Evolutionary conservation across 2,113 vertebrate genomes (phyloP).

Genomic region (Dromiciops gliroides): DNA sequence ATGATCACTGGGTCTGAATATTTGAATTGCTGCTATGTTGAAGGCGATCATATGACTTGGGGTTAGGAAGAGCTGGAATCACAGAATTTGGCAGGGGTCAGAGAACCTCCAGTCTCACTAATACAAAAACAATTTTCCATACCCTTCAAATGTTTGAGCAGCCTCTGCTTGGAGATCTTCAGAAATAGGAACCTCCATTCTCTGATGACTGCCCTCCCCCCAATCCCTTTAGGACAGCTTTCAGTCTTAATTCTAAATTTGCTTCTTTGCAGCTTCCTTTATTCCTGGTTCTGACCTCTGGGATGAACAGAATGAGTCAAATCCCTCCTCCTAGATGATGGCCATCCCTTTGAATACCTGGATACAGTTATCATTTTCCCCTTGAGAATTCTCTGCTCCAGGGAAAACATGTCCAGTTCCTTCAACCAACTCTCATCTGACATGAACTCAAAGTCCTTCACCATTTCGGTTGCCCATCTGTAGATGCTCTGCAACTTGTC

Average conservation of each 20-base stretch:
- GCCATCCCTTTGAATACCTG: background rate
- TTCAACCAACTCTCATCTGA: background rate
- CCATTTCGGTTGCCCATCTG: background rate
- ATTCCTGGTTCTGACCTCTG: background rate
- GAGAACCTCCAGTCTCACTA: background rate
- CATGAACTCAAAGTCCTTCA: background rate
- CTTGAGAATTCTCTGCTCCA: background rate
- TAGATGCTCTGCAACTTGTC: background rate
- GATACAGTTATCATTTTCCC: background rate
- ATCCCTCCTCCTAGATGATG: background rate
- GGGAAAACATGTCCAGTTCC: background rate
- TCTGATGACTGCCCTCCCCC: background rate
- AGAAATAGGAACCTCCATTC: background rate
- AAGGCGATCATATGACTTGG: background rate
- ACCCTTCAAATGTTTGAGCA: background rate
- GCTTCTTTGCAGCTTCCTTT: background rate
- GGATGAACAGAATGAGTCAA: background rate
- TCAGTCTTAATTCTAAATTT: background rate
- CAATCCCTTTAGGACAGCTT: background rate
- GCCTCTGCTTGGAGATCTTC: background rate
- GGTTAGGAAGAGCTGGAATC: background rate
- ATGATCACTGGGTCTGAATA: background rate
- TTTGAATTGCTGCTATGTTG: background rate
- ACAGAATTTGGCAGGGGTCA: background rate
- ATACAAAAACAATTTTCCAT: background rate